These are phyloP conservation scores for Podocnemis expansa DNA, from an alignment of 2,113 vertebrate genomes.

Conservation along the genomic window DNA sequence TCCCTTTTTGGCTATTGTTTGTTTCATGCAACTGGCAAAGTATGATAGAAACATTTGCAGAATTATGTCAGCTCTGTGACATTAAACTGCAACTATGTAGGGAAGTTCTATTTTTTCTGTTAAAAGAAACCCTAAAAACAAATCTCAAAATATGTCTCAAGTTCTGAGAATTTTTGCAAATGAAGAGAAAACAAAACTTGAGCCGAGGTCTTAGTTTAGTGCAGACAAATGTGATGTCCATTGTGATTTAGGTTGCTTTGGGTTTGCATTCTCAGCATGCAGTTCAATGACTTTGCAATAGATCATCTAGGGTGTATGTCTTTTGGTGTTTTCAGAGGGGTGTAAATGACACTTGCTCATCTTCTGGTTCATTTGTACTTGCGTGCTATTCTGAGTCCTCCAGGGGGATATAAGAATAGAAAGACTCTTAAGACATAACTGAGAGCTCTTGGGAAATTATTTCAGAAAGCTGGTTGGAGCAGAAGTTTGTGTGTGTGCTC, in stretches of 20 bases:
- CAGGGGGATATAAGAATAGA: not conserved
- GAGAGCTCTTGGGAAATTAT: not conserved
- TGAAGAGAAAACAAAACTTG: not conserved
- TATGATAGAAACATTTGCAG: not conserved
- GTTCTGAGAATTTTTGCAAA: not conserved
- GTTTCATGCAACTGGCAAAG: not conserved
- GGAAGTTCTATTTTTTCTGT: not conserved
- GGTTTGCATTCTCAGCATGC: not conserved
- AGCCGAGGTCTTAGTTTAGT: not conserved
- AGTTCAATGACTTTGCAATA: not conserved
- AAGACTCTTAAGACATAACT: not conserved
- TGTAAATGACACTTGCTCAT: not conserved
- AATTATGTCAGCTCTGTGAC: not conserved
- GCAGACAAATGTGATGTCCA: not conserved
- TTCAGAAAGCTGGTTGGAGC: not conserved
- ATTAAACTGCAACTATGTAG: not conserved
- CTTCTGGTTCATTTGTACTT: not conserved
- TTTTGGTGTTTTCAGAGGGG: fast-evolving
- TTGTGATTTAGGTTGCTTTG: not conserved
- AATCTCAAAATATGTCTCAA: not conserved
- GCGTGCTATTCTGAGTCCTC: not conserved
- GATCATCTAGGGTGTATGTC: not conserved
- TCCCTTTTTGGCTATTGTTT: not conserved
- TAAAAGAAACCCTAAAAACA: not conserved
- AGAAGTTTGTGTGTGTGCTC: not conserved